Base-by-base conservation (phyloP, 2,113 vertebrate species). In the Lontra canadensis region DNA sequence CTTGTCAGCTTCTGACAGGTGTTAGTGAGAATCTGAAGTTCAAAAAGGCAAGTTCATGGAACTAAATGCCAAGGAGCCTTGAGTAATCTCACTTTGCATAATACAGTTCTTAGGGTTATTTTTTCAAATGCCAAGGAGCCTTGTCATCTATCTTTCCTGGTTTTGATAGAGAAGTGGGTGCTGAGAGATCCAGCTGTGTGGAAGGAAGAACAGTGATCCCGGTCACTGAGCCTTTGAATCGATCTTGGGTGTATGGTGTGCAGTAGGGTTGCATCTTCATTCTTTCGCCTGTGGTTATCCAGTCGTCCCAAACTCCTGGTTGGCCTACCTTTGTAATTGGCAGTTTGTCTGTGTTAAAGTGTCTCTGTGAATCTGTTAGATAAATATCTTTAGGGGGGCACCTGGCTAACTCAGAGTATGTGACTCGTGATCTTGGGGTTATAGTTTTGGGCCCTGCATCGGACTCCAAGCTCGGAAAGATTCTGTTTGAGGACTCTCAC, bases 1-100 rank as follows among this genome's bases (percentile, higher is more conserved):
- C 86, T 49, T 82, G 90, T 86, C 92, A 94, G 74, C 26, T 63
- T 80, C 90, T 97, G 96, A 96, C 96, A 96, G 82, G 81, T 88
- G 82, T 81, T 76, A 42, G 20, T 52, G 67, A 57, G 86, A 57
- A 82, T 73, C 63, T 31, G 12, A 74, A 91, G 94, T 97, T 95
- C 92, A 67, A 39, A 88, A 97, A 97, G 82, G 94, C 65, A 88
- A 57, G 23, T 89, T 97, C 71, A 42, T 26, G 79, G 23, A 91
- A 52, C 73, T 36, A 47, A 93, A 88, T 69, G 90, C 90, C 92
- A 97, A 34, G 57, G 34, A 96, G 57, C 7, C 83, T 81, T 90
- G 82, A 91, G 83, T 69, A 91, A 85, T 91, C 63, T 69, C 76
- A 47, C 81, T 93, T 76, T 96, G 71, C 63, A 81, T 88, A 93